Evolutionary conservation across 2,888 invertebrate genomes (phyloP), one percentile per base, ranked within the genome.

Genomic region (Sepiola atlantica): DNA sequence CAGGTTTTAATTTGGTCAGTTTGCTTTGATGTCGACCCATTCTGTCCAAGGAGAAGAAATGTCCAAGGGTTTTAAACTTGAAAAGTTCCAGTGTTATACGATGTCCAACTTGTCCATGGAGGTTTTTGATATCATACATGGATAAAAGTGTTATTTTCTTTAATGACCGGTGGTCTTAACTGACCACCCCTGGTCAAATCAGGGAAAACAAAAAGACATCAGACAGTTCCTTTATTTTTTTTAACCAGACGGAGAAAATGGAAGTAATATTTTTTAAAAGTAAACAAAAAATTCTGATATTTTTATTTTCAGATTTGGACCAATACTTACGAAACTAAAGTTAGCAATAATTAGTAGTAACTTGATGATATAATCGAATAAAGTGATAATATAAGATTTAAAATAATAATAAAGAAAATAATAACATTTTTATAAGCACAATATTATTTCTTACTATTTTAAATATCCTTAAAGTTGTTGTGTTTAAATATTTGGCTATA

Each of bases 21-120:
- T 99, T 99, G 98, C 99, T 99, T 98, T 99, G 99, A 98, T 99
- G 99, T 98, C 99, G 99, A 96, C 99, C 99, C 99, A 99, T 99
- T 16, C 24, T 94, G 21, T 57, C 16, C 45, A 45, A 45, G 77
- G n/a, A 16, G 14, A 77, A 28, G n/a, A 77, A 77, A 14, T 77
- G 77, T 2, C 16, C 14, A n/a, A 77, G 77, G 12, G 77, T 32
- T 77, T 77, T 77, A n/a, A 77, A 77, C 16, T 77, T 77, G 77
- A n/a, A n/a, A 77, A 77, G 16, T 77, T n/a, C 32, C 77, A 14
- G 77, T 14, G 8, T 45, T 45, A 45, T 45, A 45, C n/a, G 77
- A 77, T n/a, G 77, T n/a, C 16, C n/a, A 14, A 77, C n/a, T n/a
- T 77, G 77, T 77, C 77, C 77, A 4, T 21, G 77, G 77, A 77